Conservation (phyloP, 2,797 vertebrate genomes). For the Pangasius djambal region DNA sequence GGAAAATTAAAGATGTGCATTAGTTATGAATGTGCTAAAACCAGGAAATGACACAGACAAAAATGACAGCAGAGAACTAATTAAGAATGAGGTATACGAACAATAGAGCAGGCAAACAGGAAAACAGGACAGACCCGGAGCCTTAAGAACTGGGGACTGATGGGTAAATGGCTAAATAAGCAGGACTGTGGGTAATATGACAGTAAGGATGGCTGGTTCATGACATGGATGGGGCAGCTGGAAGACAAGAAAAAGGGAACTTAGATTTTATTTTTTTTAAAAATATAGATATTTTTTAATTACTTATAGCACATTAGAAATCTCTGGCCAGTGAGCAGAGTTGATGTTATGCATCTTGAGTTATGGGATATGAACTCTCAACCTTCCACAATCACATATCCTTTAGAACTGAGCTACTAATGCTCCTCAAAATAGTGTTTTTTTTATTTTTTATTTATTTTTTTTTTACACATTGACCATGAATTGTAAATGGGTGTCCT, state of each 20-base stretch:
- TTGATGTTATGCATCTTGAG: background rate
- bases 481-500: background rate
- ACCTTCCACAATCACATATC: background rate
- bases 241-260: background rate
- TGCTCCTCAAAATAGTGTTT: background rate
- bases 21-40: conserved; percentile 29
- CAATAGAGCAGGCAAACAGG: background rate
- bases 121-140: background rate
- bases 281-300: no score
- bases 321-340: background rate
- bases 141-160: background rate
- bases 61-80: conserved; percentile 10
- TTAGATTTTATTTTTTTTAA: background rate
- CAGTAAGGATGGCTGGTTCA: background rate
- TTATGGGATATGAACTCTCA: background rate
- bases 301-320: background rate
- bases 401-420: background rate
- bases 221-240: background rate
- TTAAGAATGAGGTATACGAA: background rate
- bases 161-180: conserved; percentile 6
- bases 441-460: background rate
- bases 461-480: background rate
- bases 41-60: conserved; percentile 7
- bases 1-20: conserved; percentile 4
- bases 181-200: background rate